Conservation (phyloP, 2,113 vertebrate genomes). For the Clarias batrachus region DNA sequence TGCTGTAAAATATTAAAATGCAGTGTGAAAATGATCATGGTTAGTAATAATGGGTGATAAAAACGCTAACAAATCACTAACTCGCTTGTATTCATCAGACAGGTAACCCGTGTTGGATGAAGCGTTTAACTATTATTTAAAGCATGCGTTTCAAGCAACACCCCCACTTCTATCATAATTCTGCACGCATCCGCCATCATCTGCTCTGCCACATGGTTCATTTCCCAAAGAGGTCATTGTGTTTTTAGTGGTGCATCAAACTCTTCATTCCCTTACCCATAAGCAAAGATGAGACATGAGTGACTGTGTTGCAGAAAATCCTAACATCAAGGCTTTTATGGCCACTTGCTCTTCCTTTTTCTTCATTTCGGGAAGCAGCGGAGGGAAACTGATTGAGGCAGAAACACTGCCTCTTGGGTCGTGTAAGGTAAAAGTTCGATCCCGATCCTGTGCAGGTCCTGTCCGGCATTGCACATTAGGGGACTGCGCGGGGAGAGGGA, state of each 20-base stretch:
- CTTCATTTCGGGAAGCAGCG: conserved; percentile 24
- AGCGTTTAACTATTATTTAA: not conserved
- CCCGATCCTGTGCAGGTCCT: conserved; percentile 43
- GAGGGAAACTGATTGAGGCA: conserved; percentile 46
- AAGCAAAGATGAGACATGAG: conserved; percentile 37
- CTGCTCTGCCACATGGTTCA: conserved; percentile 44
- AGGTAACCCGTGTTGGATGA: not conserved
- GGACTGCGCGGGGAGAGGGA: conserved; percentile 56
- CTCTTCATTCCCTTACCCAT: conserved; percentile 13
- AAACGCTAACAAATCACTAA: not conserved
- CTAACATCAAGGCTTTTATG: conserved; percentile 12
- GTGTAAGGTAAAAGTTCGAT: conserved; percentile 32
- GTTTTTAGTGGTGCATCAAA: conserved; percentile 32
- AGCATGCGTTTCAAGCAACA: not conserved
- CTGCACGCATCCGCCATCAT: conserved; percentile 9
- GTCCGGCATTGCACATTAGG: conserved; percentile 43
- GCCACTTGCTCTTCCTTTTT: conserved; percentile 31
- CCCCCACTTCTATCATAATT: conserved; percentile 32
- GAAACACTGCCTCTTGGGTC: conserved; percentile 11
- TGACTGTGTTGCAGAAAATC: conserved; percentile 16
- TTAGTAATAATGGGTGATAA: not conserved
- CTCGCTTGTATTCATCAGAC: not conserved
- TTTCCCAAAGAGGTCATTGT: conserved; percentile 55
- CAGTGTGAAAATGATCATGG: not conserved
- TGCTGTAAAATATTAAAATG: not conserved